Percentiles rank a stretch among this genome's conserved stretches.
phyloP scores from a whole-genome alignment of 2,113 vertebrate genomes.

The Nothobranchius kuhntae region DNA sequence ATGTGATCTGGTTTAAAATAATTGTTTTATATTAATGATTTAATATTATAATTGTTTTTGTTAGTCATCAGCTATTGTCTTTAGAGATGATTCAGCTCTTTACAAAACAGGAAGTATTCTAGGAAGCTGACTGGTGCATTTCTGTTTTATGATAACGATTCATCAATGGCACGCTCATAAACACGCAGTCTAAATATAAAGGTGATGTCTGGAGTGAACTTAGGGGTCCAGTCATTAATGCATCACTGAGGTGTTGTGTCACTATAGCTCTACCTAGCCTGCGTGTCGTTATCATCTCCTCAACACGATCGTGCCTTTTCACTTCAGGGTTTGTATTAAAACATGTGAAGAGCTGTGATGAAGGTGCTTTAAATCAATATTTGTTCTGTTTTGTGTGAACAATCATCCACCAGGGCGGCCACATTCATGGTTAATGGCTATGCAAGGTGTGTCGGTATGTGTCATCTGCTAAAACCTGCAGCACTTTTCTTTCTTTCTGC shows the following conservation, averaged over 20 bases:
- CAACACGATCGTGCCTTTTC: slow-evolving; percentile 17
- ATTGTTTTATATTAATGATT: too few relatives aligned
- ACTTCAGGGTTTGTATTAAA: slow-evolving; percentile 8
- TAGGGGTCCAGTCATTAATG: too few relatives aligned
- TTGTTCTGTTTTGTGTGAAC: slow-evolving; percentile 1
- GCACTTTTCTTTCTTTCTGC: slow-evolving; percentile 19
- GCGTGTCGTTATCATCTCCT: slow-evolving; percentile 8
- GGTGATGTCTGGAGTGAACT: background rate
- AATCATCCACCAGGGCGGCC: background rate
- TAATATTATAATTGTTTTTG: too few relatives aligned
- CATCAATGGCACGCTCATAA: background rate
- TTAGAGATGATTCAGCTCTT: too few relatives aligned
- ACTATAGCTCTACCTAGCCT: slow-evolving; percentile 15
- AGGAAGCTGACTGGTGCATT: too few relatives aligned
- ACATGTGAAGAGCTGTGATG: background rate
- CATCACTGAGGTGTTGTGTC: slow-evolving; percentile 3
- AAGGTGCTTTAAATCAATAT: slow-evolving; percentile 1
- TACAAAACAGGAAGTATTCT: too few relatives aligned
- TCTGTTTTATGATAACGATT: background rate
- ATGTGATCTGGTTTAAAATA: too few relatives aligned
- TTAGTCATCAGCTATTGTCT: too few relatives aligned
- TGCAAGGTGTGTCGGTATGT: background rate
- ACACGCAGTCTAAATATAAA: slow-evolving; percentile 14
- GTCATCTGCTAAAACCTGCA: slow-evolving; percentile 21
- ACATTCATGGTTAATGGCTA: background rate